Percentiles rank a stretch among this genome's conserved stretches.
These are phyloP conservation scores for Austrolebias charrua DNA, from an alignment of 2,797 vertebrate genomes.

Conservation along the genomic window DNA sequence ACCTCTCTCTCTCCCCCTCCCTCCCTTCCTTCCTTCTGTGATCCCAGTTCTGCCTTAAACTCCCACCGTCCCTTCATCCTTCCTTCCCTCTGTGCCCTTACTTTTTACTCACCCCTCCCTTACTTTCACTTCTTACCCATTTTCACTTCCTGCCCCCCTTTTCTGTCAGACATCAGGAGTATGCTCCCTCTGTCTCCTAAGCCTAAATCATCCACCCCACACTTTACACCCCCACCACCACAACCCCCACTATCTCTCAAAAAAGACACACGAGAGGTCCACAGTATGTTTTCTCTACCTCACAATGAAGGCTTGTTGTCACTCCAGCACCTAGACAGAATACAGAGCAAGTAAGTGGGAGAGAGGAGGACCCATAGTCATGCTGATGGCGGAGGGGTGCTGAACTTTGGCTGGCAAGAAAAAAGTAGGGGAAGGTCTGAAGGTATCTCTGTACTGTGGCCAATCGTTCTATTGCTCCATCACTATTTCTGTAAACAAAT, in stretches of 20 bases:
- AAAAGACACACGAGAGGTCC: slow-evolving; percentile 78
- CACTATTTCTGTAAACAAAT: slow-evolving; percentile 61
- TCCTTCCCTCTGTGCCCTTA: slow-evolving; percentile 45
- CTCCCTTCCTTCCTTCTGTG: slow-evolving; percentile 50
- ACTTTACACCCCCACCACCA: not conserved
- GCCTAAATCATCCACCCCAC: slow-evolving; percentile 6
- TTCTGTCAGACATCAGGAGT: slow-evolving; percentile 67
- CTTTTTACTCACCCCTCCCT: slow-evolving; percentile 60
- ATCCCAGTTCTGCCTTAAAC: slow-evolving; percentile 54
- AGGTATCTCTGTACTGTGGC: slow-evolving; percentile 50
- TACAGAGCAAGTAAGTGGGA: slow-evolving; percentile 78
- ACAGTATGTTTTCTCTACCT: slow-evolving; percentile 78
- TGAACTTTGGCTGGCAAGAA: slow-evolving; percentile 75
- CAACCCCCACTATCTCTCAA: slow-evolving; percentile 29
- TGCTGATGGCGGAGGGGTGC: slow-evolving; percentile 30
- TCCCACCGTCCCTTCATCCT: slow-evolving; percentile 48
- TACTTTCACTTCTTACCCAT: slow-evolving; percentile 42
- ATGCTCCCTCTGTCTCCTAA: slow-evolving; percentile 35
- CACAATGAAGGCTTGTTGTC: slow-evolving; percentile 84
- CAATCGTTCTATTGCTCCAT: slow-evolving; percentile 54
- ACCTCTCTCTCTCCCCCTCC: slow-evolving; percentile 38
- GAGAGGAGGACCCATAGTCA: slow-evolving; percentile 55
- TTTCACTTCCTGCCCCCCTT: slow-evolving; percentile 46
- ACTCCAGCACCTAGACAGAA: slow-evolving; percentile 82
- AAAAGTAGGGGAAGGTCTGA: slow-evolving; percentile 55